Evolutionary conservation across 2,113 vertebrate species (phyloP).

Genomic region (Podarcis muralis): DNA sequence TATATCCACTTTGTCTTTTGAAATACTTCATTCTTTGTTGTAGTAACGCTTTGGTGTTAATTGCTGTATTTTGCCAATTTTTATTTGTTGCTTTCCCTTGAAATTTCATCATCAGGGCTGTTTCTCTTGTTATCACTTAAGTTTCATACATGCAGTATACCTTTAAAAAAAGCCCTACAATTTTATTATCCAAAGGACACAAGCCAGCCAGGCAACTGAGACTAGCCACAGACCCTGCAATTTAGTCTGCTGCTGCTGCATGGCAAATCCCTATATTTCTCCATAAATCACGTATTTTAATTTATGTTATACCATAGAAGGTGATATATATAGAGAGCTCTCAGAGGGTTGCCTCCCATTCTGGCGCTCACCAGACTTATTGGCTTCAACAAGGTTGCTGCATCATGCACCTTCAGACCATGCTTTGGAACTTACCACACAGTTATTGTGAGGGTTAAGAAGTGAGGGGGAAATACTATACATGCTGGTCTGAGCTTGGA

Average conservation of each 20-base stretch:
- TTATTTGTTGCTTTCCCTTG: neutral
- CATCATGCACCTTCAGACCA: neutral
- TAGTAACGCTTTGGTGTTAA: conserved; percentile 11
- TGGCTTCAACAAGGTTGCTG: neutral
- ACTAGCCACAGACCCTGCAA: neutral
- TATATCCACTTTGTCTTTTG: neutral
- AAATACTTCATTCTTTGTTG: neutral
- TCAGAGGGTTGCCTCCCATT: neutral
- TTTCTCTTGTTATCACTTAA: neutral
- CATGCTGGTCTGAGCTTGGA: neutral
- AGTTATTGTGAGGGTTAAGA: neutral
- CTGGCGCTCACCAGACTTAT: neutral
- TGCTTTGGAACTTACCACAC: neutral
- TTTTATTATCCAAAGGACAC: neutral
- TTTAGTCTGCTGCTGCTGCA: too few species aligned
- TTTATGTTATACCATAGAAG: neutral
- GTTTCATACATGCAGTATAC: neutral
- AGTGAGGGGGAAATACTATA: neutral
- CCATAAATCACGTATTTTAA: neutral
- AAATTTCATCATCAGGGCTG: neutral
- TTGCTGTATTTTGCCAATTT: neutral
- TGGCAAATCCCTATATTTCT: too few species aligned
- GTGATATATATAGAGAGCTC: too few species aligned
- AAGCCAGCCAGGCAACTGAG: neutral
- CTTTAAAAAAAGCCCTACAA: neutral